Base-by-base conservation (phyloP, 1,140 invertebrate genomes). In the Lordiphosa stackelbergi region DNA sequence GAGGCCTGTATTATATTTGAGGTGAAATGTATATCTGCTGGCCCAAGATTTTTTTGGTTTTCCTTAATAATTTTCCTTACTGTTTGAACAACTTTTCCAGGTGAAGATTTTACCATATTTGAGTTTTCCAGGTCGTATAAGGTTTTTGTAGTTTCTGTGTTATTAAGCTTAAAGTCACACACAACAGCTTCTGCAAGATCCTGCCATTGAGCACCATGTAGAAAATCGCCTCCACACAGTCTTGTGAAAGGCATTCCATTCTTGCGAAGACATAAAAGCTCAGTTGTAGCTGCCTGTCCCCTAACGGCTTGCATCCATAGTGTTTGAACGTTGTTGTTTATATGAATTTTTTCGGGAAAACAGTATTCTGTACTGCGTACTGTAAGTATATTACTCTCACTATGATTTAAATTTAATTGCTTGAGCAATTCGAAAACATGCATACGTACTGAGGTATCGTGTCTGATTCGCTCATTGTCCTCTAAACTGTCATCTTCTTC, bases 1-100 rank as follows among this genome's bases (percentile, higher is more conserved):
- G 57, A 42, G 1, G 16, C 12, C 38, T 55, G 40, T 13, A 81
- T 37, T 34, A 90, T 90, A 55, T 89, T 88, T 3, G 89, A 88
- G 47, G 90, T 73, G 53, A 90, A 89, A 65, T 89, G 88, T 58
- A 90, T 87, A 81, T 90, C 90, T 6, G 88, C 88, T 19, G 90
- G 88, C 31, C 90, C 88, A 13, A 90, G 68, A 37, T 87, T 13
- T 6, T 58, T 51, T 4, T 55, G 34, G 48, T 59, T 48, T 8
- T 63, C 12, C 38, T 60, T 28, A 72, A 73, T 78, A 42, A 53
- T 88, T 35, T 24, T 13, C 22, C 51, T 75, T 5, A 75, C 16
- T 35, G 57, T 16, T 19, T 35, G 56, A 9, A 85, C 34, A 12
- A 52, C 48, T 24, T 43, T 52, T 40, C 58, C 66, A 8, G 83